Base-by-base conservation (phyloP, 2,797 vertebrate genomes). In the Poeciliopsis presidionis region DNA sequence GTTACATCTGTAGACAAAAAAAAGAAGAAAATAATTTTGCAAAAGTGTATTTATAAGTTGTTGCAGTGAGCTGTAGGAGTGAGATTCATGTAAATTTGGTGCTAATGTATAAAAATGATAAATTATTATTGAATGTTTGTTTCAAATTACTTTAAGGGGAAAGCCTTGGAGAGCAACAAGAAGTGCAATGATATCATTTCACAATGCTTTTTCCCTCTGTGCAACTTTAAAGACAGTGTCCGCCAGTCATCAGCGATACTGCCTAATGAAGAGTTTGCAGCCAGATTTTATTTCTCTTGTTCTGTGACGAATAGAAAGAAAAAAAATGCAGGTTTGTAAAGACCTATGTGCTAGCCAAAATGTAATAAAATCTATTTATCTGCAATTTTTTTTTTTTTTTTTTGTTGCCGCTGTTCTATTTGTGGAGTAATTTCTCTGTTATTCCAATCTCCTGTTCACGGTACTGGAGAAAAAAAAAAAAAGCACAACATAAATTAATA, bases 71-170 rank as follows among this genome's bases (percentile, higher is more conserved):
- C 55, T 76, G 69, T 88, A 75, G 22, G 71, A 78, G 72, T 82
- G 79, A 88, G 43, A 86, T 82, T 82, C 14, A 77, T 86, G 82
- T 89, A 86, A 84, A 91, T 90, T 87, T 91, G 93, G 92, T 94
- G 93, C 90, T 93, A 92, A 84, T 91, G 89, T 93, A 89, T 88
- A 90, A 93, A 93, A 72, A 87, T 82, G 81, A 57, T 85, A 76
- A 72, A 57, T 89, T 57, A 77, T 81, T 47, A 82, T 28, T 71
- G 71, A 73, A 90, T 81, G 81, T 72, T 80, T 36, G 75, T 80
- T 51, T 45, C 45, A 72, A 73, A 75, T 82, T 79, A 86, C 89
- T 89, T 89, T 73, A 78, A 78, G 73, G 61, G 65, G 71, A 84
- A 79, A 75, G 65, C 80, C 86, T 88, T 87, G 76, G 45, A 67